Evolutionary conservation across 2,888 invertebrate species (phyloP).

Genomic region (Odontocolon sp.): DNA sequence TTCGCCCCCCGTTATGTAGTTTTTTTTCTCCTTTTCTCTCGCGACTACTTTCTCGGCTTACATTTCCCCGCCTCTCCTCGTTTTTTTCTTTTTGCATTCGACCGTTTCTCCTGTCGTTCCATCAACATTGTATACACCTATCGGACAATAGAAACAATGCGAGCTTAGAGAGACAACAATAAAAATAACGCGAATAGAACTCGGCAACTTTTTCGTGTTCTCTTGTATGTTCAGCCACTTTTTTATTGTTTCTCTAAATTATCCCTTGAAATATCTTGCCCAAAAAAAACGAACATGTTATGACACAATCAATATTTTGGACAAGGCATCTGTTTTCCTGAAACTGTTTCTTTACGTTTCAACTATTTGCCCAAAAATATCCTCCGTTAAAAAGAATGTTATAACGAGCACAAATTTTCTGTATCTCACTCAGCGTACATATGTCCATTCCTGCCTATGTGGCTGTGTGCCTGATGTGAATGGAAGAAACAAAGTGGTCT

Average conservation of each 20-base stretch:
- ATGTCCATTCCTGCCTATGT: neutral
- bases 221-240: too few species aligned
- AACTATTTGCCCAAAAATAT: too few species aligned
- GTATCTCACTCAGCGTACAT: neutral
- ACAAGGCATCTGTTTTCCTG: too few species aligned
- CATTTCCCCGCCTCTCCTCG: neutral
- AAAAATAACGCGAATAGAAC: neutral
- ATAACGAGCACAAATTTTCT: neutral
- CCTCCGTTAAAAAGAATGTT: too few species aligned
- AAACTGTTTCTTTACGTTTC: too few species aligned
- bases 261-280: neutral
- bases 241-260: too few species aligned
- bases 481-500: conserved; percentile 47
- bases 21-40: conserved; percentile 13
- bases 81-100: conserved; percentile 16
- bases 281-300: neutral
- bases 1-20: conserved; percentile 3
- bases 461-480: neutral
- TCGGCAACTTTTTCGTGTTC: too few species aligned
- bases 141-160: neutral
- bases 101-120: neutral
- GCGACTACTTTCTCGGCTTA: conserved; percentile 24
- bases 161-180: neutral
- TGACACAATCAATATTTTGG: too few species aligned
- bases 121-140: neutral